These are phyloP conservation scores for Megaleporinus macrocephalus DNA, from an alignment of 2,113 vertebrate species.

Conservation along the genomic window DNA sequence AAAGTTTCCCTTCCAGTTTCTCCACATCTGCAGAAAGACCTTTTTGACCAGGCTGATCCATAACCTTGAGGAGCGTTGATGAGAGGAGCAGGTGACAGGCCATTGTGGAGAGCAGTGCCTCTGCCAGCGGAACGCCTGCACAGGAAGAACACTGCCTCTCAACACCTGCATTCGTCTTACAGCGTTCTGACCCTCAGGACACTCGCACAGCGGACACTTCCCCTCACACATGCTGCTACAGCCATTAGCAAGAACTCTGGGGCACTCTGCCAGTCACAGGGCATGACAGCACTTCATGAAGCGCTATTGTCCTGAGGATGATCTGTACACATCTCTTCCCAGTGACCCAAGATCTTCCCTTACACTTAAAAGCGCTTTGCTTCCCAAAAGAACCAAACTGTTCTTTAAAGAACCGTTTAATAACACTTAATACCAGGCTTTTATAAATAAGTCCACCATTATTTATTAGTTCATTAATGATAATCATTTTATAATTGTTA, in stretches of 20 bases:
- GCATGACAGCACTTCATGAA: background rate
- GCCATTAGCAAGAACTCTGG: slow-evolving; percentile 40
- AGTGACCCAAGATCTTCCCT: background rate
- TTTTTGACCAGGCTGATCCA: slow-evolving; percentile 31
- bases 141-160: slow-evolving; percentile 67
- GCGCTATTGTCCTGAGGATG: background rate
- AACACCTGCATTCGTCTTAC: slow-evolving; percentile 64
- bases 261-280: slow-evolving; percentile 35
- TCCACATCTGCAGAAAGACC: slow-evolving; percentile 51
- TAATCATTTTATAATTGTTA: too few relatives aligned
- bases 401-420: too few relatives aligned
- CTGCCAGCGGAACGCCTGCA: slow-evolving; percentile 57
- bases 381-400: too few relatives aligned
- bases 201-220: slow-evolving; percentile 39
- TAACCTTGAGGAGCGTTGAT: slow-evolving; percentile 51
- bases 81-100: slow-evolving; percentile 58
- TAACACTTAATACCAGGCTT: too few relatives aligned
- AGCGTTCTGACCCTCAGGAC: slow-evolving; percentile 47
- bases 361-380: too few relatives aligned
- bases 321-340: slow-evolving; percentile 14
- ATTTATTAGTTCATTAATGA: too few relatives aligned
- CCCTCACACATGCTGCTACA: slow-evolving; percentile 39
- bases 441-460: too few relatives aligned
- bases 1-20: slow-evolving; percentile 43
- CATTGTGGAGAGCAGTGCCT: slow-evolving; percentile 53